Evolutionary conservation across 2,113 vertebrate species (phyloP), one percentile per base, ranked within the genome.

Genomic region (Forbesichthys papilliferus): DNA sequence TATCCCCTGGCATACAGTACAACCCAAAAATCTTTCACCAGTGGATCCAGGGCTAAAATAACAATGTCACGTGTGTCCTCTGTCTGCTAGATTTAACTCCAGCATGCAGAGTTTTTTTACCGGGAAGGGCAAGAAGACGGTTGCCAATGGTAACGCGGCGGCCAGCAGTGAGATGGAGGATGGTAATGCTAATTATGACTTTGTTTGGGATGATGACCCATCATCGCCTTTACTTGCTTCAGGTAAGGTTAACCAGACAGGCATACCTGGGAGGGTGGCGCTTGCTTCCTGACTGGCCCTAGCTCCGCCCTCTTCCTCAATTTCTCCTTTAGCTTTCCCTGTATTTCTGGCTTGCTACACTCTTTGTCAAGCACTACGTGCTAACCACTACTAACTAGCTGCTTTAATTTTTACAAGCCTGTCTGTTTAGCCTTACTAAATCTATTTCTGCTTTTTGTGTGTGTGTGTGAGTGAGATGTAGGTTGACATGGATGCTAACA

Each of bases 231-330:
- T 97, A 65, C 88, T 98, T 59, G 74, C 88, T 68, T 64, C 83
- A 98, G 96, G 97, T 98, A 95, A 98, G 95, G 95, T 92, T 98
- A 95, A 97, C 93, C 95, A 97, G 96, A 96, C 97, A 96, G 95
- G 9, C 56, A n/a, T 11, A 33, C 11, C 4, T 9, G 55, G 55
- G 55, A 57, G 55, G 7, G 20, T 20, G 5, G 33, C n/a, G 16
- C 54, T 9, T 20, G n/a, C 9, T 10, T 11, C 27, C 56, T 27
- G 18, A 11, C 56, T 12, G 20, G 18, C 1, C 54, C n/a, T 20
- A 12, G 8, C 8, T 9, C 10, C 14, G 9, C 5, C 20, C 53
- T 54, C 11, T 11, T 8, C 5, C 53, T 14, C 13, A 13, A 4
- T 18, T 16, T 14, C 54, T 56, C 54, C 3, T 20, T 3, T 20